phyloP scores from a whole-genome alignment of 2,888 invertebrate species.

The Leptopilina syphax region DNA sequence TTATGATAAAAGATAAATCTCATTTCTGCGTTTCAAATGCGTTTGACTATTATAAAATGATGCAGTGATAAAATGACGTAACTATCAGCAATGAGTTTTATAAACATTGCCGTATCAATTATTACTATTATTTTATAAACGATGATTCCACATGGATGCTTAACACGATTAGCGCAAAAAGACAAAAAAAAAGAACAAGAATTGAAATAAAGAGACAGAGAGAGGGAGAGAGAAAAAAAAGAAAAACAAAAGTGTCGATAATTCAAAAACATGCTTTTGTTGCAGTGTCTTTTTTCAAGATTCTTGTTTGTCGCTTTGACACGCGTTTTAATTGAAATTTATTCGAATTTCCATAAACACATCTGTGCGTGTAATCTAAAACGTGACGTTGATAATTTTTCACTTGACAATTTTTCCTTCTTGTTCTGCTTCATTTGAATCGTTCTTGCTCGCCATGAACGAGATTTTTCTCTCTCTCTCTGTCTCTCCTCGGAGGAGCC shows the following conservation, averaged over 20 bases:
- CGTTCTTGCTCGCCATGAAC: constrained; percentile 28
- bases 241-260: not conserved
- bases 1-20: constrained; percentile 32
- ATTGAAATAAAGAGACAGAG: not conserved
- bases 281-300: not conserved
- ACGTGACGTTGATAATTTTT: constrained; percentile 31
- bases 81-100: constrained; percentile 27
- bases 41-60: constrained; percentile 18
- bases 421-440: constrained; percentile 29
- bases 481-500: not conserved
- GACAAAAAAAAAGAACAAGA: not conserved
- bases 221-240: not conserved
- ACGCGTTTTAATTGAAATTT: constrained; percentile 15
- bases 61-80: constrained; percentile 25
- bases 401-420: constrained; percentile 13
- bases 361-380: constrained; percentile 13
- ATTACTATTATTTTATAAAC: not conserved
- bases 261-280: constrained; percentile 29
- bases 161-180: not conserved
- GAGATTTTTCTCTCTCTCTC: not conserved
- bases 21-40: constrained; percentile 2
- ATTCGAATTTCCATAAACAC: constrained; percentile 28
- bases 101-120: constrained; percentile 35
- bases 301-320: constrained; percentile 30
- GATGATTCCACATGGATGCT: constrained; percentile 18